A percentile compares a stretch with the other conserved stretches of the same genome.
These are phyloP conservation scores for Tethya wilhelma DNA, from an alignment of 37 sponge, comb jelly and placozoan species.

Conservation along the genomic window DNA sequence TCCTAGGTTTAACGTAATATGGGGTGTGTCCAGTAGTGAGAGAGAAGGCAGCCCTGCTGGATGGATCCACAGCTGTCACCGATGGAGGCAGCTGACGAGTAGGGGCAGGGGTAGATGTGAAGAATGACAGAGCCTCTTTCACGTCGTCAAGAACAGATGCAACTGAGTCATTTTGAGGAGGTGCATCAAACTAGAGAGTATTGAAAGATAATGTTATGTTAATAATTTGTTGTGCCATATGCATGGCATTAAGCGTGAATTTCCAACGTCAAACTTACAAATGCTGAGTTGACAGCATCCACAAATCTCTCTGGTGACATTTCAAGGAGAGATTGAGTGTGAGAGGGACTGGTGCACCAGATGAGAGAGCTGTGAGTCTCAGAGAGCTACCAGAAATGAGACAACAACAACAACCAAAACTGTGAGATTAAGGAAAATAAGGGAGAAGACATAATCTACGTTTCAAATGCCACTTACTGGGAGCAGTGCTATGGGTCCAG, in stretches of 20 bases:
- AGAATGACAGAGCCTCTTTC: neutral
- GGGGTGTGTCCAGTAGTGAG: slow-evolving; percentile 54
- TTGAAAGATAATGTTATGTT: too few relatives aligned
- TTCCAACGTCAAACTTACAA: slow-evolving; percentile 39
- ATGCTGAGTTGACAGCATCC: slow-evolving; percentile 69
- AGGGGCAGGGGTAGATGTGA: neutral
- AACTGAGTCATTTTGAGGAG: slow-evolving; percentile 12
- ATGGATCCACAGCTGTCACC: slow-evolving; percentile 6
- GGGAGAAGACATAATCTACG: neutral
- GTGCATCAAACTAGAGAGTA: slow-evolving; percentile 35
- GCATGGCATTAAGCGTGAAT: too few relatives aligned
- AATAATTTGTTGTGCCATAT: too few relatives aligned
- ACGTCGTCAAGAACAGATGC: slow-evolving; percentile 11
- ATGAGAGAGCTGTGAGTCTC: slow-evolving; percentile 64
- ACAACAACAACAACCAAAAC: neutral
- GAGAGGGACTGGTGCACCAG: slow-evolving; percentile 74
- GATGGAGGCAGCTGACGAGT: slow-evolving; percentile 55
- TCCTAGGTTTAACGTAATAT: slow-evolving; percentile 51
- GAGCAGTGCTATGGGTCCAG: slow-evolving; percentile 87
- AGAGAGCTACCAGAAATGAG: slow-evolving; percentile 26
- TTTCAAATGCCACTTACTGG: slow-evolving; percentile 49
- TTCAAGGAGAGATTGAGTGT: slow-evolving; percentile 60
- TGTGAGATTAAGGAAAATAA: too few relatives aligned
- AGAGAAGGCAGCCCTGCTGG: slow-evolving; percentile 63
- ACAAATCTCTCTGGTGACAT: slow-evolving; percentile 62